phyloP scores from a whole-genome alignment of 2,113 vertebrate genomes.

The Deroptyus accipitrinus region DNA sequence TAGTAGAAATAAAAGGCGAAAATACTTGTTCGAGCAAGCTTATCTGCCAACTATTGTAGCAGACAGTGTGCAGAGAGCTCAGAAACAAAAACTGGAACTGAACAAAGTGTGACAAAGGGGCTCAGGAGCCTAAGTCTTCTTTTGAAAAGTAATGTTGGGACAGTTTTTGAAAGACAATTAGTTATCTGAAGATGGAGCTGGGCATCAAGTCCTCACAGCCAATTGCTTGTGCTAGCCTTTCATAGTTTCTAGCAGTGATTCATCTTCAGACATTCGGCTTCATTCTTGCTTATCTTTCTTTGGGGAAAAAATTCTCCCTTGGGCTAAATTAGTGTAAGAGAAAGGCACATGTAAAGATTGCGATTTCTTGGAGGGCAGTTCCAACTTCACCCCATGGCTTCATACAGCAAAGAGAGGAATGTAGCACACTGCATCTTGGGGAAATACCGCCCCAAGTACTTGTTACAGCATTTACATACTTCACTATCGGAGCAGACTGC shows the following conservation, averaged over 20 bases:
- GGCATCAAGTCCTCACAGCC: neutral
- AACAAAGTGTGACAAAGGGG: neutral
- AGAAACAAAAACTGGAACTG: neutral
- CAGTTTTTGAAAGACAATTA: neutral
- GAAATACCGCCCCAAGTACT: neutral
- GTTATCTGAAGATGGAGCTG: neutral
- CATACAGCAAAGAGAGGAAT: accelerated
- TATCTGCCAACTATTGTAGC: neutral
- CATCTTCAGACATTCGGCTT: neutral
- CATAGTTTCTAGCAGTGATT: neutral
- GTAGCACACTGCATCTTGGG: accelerated
- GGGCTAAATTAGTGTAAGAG: neutral
- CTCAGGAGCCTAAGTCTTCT: neutral
- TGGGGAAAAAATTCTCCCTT: neutral
- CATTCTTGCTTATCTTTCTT: neutral
- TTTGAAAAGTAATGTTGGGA: neutral
- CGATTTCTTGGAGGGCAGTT: neutral
- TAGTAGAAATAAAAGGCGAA: neutral
- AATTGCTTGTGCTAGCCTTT: neutral
- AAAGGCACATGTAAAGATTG: neutral
- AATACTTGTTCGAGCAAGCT: slow-evolving; percentile 52
- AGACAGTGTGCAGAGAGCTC: neutral
- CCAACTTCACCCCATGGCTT: neutral
- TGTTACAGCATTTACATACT: accelerated
- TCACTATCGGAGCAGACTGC: neutral